A percentile compares a stretch with the other conserved stretches of the same genome.
phyloP scores from a whole-genome alignment of 2,888 invertebrate species.

The Hipparchia sbordonii region DNA sequence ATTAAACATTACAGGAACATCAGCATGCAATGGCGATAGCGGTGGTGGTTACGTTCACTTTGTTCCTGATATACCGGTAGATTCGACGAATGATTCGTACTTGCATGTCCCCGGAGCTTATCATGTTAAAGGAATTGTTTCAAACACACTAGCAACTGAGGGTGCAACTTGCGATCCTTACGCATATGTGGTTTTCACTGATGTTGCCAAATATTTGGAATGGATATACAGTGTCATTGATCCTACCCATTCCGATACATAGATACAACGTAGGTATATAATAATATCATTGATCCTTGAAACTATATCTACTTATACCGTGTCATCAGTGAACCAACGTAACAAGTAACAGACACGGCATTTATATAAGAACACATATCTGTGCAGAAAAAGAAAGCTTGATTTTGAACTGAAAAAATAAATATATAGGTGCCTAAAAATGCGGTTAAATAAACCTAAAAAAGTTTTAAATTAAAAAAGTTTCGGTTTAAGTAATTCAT shows the following conservation, averaged over 20 bases:
- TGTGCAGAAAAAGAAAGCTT: not conserved
- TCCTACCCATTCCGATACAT: too few relatives aligned
- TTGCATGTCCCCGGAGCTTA: constrained; percentile 21
- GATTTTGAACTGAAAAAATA: not conserved
- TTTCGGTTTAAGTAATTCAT: too few relatives aligned
- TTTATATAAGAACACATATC: not conserved
- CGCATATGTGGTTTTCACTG: constrained; percentile 47
- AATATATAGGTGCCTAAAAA: too few relatives aligned
- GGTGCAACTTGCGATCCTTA: constrained; percentile 23
- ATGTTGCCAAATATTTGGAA: constrained; percentile 25
- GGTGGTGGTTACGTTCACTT: constrained; percentile 26
- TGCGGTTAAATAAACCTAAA: too few relatives aligned
- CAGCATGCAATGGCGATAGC: constrained; percentile 32
- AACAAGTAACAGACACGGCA: not conserved
- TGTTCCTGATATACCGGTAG: constrained; percentile 17
- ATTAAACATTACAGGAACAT: constrained; percentile 18
- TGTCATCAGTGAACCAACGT: not conserved
- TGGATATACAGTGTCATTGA: constrained; percentile 26
- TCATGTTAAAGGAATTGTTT: constrained; percentile 30
- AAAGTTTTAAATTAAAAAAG: too few relatives aligned
- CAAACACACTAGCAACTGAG: constrained; percentile 12
- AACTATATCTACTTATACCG: not conserved
- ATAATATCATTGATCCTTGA: not conserved
- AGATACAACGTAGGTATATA: too few relatives aligned
- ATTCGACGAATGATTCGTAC: not conserved